Conservation (phyloP, 2,113 vertebrate species). For the Actinemys pallida region DNA sequence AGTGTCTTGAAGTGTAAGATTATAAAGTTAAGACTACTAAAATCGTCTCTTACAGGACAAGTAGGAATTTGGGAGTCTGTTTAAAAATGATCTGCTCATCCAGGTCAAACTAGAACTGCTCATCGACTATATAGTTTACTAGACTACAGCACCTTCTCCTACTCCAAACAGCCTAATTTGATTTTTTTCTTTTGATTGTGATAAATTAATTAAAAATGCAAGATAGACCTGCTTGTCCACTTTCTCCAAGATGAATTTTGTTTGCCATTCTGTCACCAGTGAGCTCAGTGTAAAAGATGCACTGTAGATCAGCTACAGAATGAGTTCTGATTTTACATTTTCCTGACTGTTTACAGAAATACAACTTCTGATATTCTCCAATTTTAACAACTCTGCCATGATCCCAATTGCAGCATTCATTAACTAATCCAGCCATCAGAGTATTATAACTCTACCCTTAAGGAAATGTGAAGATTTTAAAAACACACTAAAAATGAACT, state of each 20-base stretch:
- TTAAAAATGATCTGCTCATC: not conserved
- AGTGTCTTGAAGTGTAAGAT: not conserved
- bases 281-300: not conserved
- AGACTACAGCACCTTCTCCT: not conserved
- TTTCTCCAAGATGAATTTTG: not conserved
- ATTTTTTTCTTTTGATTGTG: not conserved
- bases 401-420: not conserved
- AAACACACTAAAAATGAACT: not conserved
- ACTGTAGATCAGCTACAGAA: not conserved
- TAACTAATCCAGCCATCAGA: not conserved
- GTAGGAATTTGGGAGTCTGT: not conserved
- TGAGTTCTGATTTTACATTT: not conserved
- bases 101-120: not conserved
- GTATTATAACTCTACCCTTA: constrained; percentile 17
- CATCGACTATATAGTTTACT: not conserved
- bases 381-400: not conserved
- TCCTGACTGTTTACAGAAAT: not conserved
- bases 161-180: not conserved
- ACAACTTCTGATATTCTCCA: not conserved
- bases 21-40: not conserved
- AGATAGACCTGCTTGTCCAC: not conserved
- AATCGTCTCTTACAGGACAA: not conserved
- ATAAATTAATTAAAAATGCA: not conserved
- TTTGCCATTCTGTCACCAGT: not conserved
- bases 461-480: not conserved